A percentile compares a stretch with the other conserved stretches of the same genome.
Evolutionary conservation across 2,113 vertebrate genomes (phyloP).

Genomic region (Hippocampus guttulatus): DNA sequence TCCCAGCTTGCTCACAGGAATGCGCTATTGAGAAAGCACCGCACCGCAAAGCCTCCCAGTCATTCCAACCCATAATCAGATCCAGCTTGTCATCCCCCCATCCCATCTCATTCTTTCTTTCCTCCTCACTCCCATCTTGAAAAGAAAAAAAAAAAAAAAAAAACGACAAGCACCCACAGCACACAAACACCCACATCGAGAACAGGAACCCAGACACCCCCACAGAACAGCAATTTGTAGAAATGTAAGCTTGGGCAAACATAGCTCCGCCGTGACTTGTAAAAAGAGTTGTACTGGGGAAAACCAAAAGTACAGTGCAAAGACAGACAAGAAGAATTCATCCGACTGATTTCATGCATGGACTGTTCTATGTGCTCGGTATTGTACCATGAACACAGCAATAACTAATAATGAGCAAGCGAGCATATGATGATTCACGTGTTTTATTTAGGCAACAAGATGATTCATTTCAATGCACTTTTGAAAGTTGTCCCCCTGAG

Average conservation of each 20-base stretch:
- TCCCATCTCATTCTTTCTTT: conserved; percentile 46
- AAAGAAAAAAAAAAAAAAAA: neutral
- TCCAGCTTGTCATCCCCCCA: conserved; percentile 68
- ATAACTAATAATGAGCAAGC: neutral
- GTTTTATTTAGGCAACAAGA: neutral
- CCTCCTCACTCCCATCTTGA: conserved; percentile 18
- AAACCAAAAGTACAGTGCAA: conserved; percentile 4
- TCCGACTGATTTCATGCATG: neutral
- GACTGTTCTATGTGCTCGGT: neutral
- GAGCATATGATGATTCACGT: neutral
- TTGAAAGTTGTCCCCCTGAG: neutral
- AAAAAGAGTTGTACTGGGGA: conserved; percentile 4
- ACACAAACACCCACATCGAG: conserved; percentile 47
- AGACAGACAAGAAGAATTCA: neutral
- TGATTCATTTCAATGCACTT: neutral
- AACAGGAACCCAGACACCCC: conserved; percentile 44
- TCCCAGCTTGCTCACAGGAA: conserved; percentile 66
- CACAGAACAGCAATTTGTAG: conserved; percentile 47
- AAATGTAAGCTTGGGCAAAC: conserved; percentile 42
- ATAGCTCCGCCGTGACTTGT: neutral
- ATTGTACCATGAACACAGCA: neutral
- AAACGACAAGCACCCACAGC: conserved; percentile 42
- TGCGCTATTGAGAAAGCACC: conserved; percentile 72
- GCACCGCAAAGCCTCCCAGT: conserved; percentile 66
- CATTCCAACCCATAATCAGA: conserved; percentile 73